Percentiles rank a stretch among this genome's conserved stretches.
phyloP scores from a whole-genome alignment of 2,888 invertebrate genomes.

The Morpho achilles region DNA sequence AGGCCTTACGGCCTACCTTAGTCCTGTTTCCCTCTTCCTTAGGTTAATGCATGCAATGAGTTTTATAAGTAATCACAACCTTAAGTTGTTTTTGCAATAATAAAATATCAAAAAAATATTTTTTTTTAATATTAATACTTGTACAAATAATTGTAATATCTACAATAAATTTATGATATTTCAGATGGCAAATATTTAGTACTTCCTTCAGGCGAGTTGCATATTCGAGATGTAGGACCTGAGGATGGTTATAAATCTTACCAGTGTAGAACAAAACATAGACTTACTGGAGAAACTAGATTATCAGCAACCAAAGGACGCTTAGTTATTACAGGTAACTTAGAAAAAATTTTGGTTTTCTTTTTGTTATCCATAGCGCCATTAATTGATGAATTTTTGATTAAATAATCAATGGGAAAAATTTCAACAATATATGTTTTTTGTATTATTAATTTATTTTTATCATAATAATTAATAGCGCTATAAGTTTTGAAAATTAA shows the following conservation, averaged over 20 bases:
- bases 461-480: constrained; percentile 22
- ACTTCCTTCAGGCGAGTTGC: constrained; percentile 95
- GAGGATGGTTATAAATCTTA: constrained; percentile 97
- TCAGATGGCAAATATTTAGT: constrained; percentile 97
- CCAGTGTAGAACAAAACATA: constrained; percentile 95
- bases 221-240: constrained; percentile 96
- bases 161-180: constrained; percentile 28
- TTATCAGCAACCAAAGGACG: constrained; percentile 96
- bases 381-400: constrained; percentile 23
- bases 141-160: neutral
- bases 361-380: constrained; percentile 21
- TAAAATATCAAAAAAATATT: constrained; percentile 5
- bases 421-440: neutral
- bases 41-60: constrained; percentile 64
- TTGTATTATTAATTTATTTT: neutral
- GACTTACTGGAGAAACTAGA: constrained; percentile 94
- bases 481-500: constrained; percentile 13
- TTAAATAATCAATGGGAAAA: neutral
- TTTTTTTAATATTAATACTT: neutral
- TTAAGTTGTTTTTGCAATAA: constrained; percentile 49
- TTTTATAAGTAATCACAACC: constrained; percentile 70
- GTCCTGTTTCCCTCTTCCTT: constrained; percentile 77
- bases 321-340: constrained; percentile 96
- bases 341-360: constrained; percentile 8
- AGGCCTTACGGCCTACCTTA: constrained; percentile 80